Evolutionary conservation across 2,888 invertebrate species (phyloP).

Genomic region (Hylaea fasciaria): DNA sequence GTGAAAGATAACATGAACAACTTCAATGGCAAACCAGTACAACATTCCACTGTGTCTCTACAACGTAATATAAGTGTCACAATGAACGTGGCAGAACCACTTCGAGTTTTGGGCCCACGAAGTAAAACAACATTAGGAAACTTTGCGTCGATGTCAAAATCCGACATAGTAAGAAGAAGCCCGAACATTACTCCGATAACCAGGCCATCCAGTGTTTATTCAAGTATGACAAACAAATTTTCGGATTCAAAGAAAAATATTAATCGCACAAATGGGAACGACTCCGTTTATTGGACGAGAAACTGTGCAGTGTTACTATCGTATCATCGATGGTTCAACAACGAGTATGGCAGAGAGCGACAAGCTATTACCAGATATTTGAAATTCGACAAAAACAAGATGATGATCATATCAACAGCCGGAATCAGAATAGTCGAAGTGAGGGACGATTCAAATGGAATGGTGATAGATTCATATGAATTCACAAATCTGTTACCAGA

Average conservation of each 20-base stretch:
- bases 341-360: slow-evolving; percentile 82
- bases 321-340: slow-evolving; percentile 87
- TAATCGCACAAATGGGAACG: slow-evolving; percentile 74
- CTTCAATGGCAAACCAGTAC: slow-evolving; percentile 84
- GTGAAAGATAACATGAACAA: slow-evolving; percentile 85
- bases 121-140: slow-evolving; percentile 83
- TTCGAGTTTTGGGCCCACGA: slow-evolving; percentile 78
- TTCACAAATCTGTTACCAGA: slow-evolving; percentile 85
- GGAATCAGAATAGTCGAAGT: slow-evolving; percentile 88
- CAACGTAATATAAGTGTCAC: slow-evolving; percentile 86
- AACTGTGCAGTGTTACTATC: slow-evolving; percentile 87
- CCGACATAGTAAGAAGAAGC: slow-evolving; percentile 76
- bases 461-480: slow-evolving; percentile 87
- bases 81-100: slow-evolving; percentile 85
- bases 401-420: slow-evolving; percentile 86
- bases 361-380: slow-evolving; percentile 82
- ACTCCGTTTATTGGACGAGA: slow-evolving; percentile 86
- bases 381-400: slow-evolving; percentile 84
- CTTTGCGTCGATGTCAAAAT: slow-evolving; percentile 78
- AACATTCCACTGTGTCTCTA: slow-evolving; percentile 86
- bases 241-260: slow-evolving; percentile 77
- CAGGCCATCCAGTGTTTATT: slow-evolving; percentile 80
- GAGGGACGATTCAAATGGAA: slow-evolving; percentile 85
- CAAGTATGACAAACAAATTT: slow-evolving; percentile 75
- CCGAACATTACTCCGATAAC: slow-evolving; percentile 83